Percentiles rank a stretch among this genome's conserved stretches.
phyloP scores from a whole-genome alignment of 2,797 vertebrate genomes.

The Apodemus agrarius region DNA sequence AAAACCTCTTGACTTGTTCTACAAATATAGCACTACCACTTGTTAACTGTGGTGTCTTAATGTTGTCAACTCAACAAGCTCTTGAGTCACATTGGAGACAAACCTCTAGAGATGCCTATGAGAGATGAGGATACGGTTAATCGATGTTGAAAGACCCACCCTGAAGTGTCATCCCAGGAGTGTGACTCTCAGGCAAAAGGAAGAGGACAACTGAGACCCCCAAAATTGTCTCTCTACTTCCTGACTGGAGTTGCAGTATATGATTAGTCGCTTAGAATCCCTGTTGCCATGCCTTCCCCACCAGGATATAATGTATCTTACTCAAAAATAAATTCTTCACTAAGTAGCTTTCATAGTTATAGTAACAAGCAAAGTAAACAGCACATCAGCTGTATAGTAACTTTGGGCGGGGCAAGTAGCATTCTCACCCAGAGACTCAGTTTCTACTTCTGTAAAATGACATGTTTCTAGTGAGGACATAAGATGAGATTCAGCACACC shows the following conservation, averaged over 20 bases:
- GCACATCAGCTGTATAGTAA: neutral
- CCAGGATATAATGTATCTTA: too few species aligned
- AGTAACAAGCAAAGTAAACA: neutral
- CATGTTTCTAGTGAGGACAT: neutral
- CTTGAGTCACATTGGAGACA: neutral
- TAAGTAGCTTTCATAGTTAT: neutral
- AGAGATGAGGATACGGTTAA: neutral
- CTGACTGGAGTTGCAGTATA: neutral
- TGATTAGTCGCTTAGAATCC: neutral
- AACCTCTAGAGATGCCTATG: neutral
- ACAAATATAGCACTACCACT: neutral
- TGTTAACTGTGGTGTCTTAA: neutral
- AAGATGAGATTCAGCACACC: neutral
- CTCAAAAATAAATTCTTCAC: too few species aligned
- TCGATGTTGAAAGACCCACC: neutral
- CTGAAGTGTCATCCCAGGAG: neutral
- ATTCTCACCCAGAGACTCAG: neutral
- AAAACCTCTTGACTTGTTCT: neutral
- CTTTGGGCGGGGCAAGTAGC: neutral
- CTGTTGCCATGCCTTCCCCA: neutral
- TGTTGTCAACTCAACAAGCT: neutral
- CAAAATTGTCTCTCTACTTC: neutral
- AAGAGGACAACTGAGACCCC: neutral
- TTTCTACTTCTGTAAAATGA: conserved; percentile 10
- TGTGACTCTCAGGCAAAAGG: neutral